These are phyloP conservation scores for Cyrtonyx montezumae DNA, from an alignment of 2,113 vertebrate species.

Conservation along the genomic window DNA sequence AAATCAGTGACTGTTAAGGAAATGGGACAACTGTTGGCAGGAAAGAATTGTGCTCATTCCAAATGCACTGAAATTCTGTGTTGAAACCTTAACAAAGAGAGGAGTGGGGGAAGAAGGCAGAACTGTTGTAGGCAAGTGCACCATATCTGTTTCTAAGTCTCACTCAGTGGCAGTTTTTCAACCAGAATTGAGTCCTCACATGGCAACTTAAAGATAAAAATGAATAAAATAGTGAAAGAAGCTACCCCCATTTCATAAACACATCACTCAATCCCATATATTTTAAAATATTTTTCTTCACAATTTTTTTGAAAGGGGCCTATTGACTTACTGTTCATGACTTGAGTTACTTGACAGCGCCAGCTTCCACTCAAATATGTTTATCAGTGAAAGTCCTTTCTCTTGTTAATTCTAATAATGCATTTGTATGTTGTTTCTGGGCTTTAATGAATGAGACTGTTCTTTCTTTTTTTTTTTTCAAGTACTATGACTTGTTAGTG, in stretches of 20 bases:
- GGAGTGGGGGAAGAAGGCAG: not conserved
- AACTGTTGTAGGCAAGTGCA: not conserved
- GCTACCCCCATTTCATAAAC: not conserved
- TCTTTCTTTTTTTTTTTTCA: no score
- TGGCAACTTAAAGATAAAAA: no score
- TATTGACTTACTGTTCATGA: not conserved
- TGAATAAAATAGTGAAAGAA: no score
- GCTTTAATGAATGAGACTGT: not conserved
- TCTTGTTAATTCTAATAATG: not conserved
- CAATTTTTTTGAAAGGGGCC: not conserved
- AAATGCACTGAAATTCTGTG: rapidly evolving
- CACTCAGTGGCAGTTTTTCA: not conserved
- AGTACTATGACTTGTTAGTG: not conserved
- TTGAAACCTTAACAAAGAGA: not conserved
- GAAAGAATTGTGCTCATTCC: not conserved
- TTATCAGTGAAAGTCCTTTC: not conserved
- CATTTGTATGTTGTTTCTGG: not conserved
- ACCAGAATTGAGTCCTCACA: not conserved
- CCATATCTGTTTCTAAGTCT: not conserved
- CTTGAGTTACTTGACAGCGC: not conserved
- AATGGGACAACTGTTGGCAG: not conserved
- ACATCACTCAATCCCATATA: not conserved
- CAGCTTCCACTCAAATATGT: rapidly evolving
- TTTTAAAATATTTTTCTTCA: no score
- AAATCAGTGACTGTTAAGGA: not conserved